Evolutionary conservation across 2,113 vertebrate species (phyloP).

Genomic region (Montifringilla adamsi): DNA sequence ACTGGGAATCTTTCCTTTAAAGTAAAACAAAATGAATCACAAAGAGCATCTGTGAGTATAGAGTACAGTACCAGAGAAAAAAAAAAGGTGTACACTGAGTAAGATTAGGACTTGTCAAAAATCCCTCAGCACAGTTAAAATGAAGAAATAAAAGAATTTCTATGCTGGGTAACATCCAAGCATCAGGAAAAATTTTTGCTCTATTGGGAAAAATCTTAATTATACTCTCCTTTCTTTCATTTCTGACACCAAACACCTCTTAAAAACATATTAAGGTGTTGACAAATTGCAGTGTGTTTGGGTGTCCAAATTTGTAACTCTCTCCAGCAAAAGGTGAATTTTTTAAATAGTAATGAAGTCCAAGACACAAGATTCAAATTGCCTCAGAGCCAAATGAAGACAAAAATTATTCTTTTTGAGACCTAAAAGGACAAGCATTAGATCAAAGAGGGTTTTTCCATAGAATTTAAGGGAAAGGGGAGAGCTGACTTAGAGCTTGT

Average conservation of each 20-base stretch:
- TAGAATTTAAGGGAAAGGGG: background rate
- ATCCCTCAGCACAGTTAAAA: background rate
- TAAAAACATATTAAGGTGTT: background rate
- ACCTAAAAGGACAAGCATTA: background rate
- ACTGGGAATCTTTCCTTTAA: background rate
- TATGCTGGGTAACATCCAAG: background rate
- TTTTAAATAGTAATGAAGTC: background rate
- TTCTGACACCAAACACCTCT: background rate
- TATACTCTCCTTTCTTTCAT: background rate
- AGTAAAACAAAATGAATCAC: background rate
- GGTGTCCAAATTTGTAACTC: background rate
- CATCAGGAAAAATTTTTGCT: background rate
- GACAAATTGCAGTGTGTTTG: background rate
- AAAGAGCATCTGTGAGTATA: background rate
- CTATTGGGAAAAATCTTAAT: background rate
- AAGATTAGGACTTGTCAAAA: background rate
- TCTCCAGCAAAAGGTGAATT: background rate
- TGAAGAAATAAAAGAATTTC: background rate
- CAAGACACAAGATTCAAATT: background rate
- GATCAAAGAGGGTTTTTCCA: background rate
- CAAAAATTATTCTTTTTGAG: background rate
- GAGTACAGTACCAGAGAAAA: background rate
- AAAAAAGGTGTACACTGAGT: background rate
- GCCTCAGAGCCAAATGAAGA: background rate
- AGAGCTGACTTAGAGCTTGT: background rate